phyloP scores from a whole-genome alignment of 2,797 vertebrate genomes.

The Rhinoraja longicauda region DNA sequence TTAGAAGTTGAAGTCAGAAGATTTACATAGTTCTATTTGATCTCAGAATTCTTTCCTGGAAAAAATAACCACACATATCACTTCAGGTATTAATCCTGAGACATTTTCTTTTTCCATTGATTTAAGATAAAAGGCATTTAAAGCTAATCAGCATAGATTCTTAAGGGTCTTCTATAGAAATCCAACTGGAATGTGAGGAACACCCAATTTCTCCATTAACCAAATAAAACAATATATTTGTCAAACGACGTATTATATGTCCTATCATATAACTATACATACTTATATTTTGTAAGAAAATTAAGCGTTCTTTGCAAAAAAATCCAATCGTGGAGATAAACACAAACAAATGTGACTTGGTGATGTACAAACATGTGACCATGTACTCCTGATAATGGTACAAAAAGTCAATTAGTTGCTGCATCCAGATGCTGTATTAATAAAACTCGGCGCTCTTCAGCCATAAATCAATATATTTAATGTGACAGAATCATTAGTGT shows the following conservation, averaged over 20 bases:
- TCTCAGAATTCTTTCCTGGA: constrained; percentile 9
- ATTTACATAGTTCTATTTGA: constrained; percentile 11
- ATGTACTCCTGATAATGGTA: neutral
- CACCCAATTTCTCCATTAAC: neutral
- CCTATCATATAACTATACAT: neutral
- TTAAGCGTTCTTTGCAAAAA: neutral
- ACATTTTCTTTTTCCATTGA: neutral
- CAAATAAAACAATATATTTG: neutral
- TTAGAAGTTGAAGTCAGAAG: neutral
- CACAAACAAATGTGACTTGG: neutral
- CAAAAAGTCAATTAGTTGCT: neutral
- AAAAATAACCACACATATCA: neutral
- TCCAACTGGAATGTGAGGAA: neutral
- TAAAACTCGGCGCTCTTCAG: neutral
- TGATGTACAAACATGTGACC: neutral
- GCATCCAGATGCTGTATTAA: neutral
- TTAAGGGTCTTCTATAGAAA: neutral
- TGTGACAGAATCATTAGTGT: constrained; percentile 28
- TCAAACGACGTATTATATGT: neutral
- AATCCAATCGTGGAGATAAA: neutral
- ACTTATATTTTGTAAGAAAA: constrained; percentile 19
- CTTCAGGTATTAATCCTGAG: neutral
- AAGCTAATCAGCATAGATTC: neutral
- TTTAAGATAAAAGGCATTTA: neutral
- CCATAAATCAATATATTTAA: constrained; percentile 24